A percentile compares a stretch with the other conserved stretches of the same genome.
Evolutionary conservation across 2,797 vertebrate genomes (phyloP).

Genomic region (Aeoliscus strigatus): DNA sequence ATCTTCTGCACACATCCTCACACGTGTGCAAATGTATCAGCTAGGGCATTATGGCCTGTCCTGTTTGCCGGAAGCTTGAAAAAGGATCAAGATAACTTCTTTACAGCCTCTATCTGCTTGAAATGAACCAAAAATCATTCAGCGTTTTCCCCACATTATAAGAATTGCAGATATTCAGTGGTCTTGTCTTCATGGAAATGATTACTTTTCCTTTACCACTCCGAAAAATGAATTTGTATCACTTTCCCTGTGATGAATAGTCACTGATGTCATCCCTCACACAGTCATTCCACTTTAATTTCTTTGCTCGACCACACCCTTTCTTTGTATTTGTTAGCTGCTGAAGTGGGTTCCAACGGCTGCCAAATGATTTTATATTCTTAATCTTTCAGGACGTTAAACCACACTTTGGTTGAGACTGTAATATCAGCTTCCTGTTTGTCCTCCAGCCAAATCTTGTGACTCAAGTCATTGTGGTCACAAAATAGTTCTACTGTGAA

Average conservation of each 20-base stretch:
- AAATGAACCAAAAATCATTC: constrained; percentile 40
- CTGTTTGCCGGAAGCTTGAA: constrained; percentile 27
- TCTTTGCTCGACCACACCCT: constrained; percentile 55
- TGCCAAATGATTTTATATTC: constrained; percentile 44
- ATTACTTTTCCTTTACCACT: constrained; percentile 23
- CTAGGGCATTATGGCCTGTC: constrained; percentile 33
- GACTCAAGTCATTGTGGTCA: constrained; percentile 31
- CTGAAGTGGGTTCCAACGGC: constrained; percentile 47
- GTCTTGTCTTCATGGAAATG: constrained; percentile 30
- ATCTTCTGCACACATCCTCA: too few species aligned
- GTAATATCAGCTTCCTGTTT: constrained; percentile 9
- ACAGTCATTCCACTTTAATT: constrained; percentile 38
- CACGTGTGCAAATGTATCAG: constrained; percentile 7
- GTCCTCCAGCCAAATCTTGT: constrained; percentile 8
- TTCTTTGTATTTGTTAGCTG: constrained; percentile 43
- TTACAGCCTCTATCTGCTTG: constrained; percentile 32
- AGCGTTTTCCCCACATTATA: too few species aligned
- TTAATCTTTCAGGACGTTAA: constrained; percentile 20
- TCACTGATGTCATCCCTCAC: constrained; percentile 52
- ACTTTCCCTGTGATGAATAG: constrained; percentile 48
- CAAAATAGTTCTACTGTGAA: constrained; percentile 36
- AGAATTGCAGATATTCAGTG: too few species aligned
- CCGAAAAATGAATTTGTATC: constrained; percentile 34
- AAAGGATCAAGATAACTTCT: constrained; percentile 48
- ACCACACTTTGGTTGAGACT: constrained; percentile 14